Conservation (phyloP, 2,113 vertebrate genomes). For the Alces alces region DNA sequence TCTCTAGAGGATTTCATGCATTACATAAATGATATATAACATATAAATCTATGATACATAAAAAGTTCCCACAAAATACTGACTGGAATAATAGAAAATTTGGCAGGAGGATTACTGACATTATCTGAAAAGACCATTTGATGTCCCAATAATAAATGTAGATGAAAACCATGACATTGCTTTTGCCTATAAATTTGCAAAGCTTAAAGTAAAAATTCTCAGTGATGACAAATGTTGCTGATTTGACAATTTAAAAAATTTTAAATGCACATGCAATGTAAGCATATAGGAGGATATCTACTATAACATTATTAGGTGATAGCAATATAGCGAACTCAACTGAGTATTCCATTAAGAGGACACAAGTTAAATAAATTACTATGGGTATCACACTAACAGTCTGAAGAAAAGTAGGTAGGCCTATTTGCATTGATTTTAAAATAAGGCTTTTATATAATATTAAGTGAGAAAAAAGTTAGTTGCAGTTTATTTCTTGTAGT, state of each 20-base stretch:
- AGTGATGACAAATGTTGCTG: neutral
- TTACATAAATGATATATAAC: neutral
- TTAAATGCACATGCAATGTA: neutral
- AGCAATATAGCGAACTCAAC: neutral
- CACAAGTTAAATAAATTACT: constrained; percentile 16
- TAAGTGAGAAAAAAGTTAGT: neutral
- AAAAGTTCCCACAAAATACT: neutral
- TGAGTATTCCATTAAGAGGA: neutral
- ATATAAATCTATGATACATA: neutral
- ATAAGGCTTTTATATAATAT: neutral
- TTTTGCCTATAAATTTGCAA: neutral
- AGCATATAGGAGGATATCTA: neutral
- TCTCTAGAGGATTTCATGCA: neutral
- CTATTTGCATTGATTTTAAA: constrained; percentile 20
- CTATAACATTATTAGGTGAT: neutral
- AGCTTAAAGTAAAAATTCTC: neutral
- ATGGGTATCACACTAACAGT: neutral
- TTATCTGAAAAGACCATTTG: neutral
- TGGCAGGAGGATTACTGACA: neutral
- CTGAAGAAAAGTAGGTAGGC: neutral
- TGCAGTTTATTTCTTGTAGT: neutral
- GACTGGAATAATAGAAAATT: neutral
- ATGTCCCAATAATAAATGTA: neutral
- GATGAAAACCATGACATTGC: neutral
- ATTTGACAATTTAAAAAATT: neutral